These are phyloP conservation scores for Agriopis aurantiaria DNA, from an alignment of 2,888 invertebrate species.

Conservation along the genomic window DNA sequence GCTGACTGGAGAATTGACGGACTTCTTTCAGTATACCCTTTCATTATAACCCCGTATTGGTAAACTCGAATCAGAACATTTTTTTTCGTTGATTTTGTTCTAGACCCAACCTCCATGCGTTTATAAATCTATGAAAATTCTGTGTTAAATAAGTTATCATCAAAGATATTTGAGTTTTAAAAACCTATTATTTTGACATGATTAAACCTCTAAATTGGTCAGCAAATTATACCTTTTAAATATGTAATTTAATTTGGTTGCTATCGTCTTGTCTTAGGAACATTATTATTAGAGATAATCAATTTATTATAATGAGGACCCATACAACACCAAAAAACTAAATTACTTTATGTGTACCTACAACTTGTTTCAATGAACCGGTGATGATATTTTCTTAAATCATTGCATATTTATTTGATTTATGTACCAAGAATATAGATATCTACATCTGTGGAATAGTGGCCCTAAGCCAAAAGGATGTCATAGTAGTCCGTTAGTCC, in stretches of 20 bases:
- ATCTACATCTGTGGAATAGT: too few relatives aligned
- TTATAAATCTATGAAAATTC: neutral
- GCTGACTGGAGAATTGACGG: too few relatives aligned
- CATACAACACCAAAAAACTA: neutral
- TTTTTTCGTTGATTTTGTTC: too few relatives aligned
- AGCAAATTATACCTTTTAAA: constrained; percentile 23
- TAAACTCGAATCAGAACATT: too few relatives aligned
- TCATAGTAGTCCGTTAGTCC: too few relatives aligned
- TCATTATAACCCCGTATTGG: too few relatives aligned
- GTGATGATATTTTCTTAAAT: neutral
- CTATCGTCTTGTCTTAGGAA: neutral
- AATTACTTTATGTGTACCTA: neutral
- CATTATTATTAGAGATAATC: constrained; percentile 12
- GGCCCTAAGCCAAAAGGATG: too few relatives aligned
- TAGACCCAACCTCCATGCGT: too few relatives aligned
- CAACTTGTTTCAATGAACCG: neutral
- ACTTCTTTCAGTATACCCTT: too few relatives aligned
- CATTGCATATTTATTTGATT: too few relatives aligned
- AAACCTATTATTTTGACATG: constrained; percentile 2
- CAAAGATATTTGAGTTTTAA: constrained; percentile 4
- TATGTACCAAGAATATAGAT: too few relatives aligned
- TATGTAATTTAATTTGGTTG: constrained; percentile 11
- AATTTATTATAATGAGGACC: constrained; percentile 9
- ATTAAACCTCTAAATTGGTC: constrained; percentile 1
- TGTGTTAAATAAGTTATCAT: constrained; percentile 6